Evolutionary conservation across 2,797 vertebrate genomes (phyloP), one percentile per base, ranked within the genome.

Genomic region (Bovichtus diacanthus): DNA sequence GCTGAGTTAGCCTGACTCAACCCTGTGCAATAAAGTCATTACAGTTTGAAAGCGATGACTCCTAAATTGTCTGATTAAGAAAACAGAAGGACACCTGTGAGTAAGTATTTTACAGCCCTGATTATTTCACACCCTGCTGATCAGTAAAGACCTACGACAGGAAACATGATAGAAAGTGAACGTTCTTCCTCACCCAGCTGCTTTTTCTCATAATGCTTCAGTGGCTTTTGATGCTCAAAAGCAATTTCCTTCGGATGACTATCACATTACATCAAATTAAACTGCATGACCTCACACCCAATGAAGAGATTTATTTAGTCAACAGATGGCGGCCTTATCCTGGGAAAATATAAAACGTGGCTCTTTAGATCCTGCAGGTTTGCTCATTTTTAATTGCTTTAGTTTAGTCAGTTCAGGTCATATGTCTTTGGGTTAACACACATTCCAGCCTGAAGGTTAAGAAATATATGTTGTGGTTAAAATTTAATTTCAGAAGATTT

Each of bases 161-260:
- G 67, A 77, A 79, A 56, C 21, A 8, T 70, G 70, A 74, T 60
- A 31, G 71, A 81, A 78, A 59, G 10, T 74, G 78, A 84, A 59
- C 21, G 53, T 72, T 82, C 50, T 82, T 83, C 78, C 74, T 90
- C 85, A 89, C 69, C 83, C 92, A 93, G 91, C 93, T 93, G 91
- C 85, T 92, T 87, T 74, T 82, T 58, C 86, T 90, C 79, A 79
- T 80, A 80, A 85, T 80, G 88, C 85, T 80, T 82, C 78, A 39
- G 79, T 81, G 84, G 86, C 88, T 90, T 89, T 85, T 80, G 85
- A 88, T 87, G 82, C 74, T 87, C 80, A 79, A 81, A 84, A 78
- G 86, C 82, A 90, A 93, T 94, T 94, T 93, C 89, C 91, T 84
- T 86, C 86, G 91, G 90, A 92, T 90, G 92, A 93, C 86, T 88